phyloP scores from a whole-genome alignment of 2,888 invertebrate species.

The Euphydryas editha region DNA sequence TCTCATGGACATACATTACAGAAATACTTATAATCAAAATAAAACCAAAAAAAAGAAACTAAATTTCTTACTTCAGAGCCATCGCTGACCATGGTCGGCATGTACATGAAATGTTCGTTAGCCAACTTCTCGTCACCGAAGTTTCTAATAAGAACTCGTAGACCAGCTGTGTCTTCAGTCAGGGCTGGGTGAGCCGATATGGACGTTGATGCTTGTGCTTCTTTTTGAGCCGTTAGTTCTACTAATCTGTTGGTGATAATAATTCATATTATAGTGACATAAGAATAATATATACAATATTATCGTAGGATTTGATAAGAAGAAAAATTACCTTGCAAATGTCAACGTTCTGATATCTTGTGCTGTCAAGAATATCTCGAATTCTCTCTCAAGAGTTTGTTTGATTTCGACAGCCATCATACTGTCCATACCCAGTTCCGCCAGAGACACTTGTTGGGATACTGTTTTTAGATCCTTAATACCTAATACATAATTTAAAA shows the following conservation, averaged over 20 bases:
- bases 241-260: conserved; percentile 4
- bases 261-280: not conserved
- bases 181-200: conserved; percentile 51
- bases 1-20: too few species aligned
- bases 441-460: conserved; percentile 88
- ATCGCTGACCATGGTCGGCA: conserved; percentile 80
- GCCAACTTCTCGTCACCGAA: conserved; percentile 84
- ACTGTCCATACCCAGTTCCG: conserved; percentile 98
- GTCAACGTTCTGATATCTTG: conserved; percentile 93
- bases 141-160: conserved; percentile 84
- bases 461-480: conserved; percentile 87
- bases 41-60: conserved; percentile 33
- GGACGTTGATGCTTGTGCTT: conserved; percentile 55
- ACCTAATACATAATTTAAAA: conserved; percentile 56
- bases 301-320: too few species aligned
- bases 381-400: conserved; percentile 94
- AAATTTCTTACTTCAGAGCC: conserved; percentile 65
- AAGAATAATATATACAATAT: not conserved
- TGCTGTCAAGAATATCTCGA: conserved; percentile 92
- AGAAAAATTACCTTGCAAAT: conserved; percentile 82
- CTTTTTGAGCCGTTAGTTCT: conserved; percentile 18
- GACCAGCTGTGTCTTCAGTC: conserved; percentile 66
- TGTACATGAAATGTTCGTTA: conserved; percentile 79
- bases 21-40: too few species aligned
- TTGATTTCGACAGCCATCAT: conserved; percentile 99